Percentiles rank a stretch among this genome's conserved stretches.
Evolutionary conservation across 2,113 vertebrate genomes (phyloP).

Genomic region (Corythaixoides concolor): DNA sequence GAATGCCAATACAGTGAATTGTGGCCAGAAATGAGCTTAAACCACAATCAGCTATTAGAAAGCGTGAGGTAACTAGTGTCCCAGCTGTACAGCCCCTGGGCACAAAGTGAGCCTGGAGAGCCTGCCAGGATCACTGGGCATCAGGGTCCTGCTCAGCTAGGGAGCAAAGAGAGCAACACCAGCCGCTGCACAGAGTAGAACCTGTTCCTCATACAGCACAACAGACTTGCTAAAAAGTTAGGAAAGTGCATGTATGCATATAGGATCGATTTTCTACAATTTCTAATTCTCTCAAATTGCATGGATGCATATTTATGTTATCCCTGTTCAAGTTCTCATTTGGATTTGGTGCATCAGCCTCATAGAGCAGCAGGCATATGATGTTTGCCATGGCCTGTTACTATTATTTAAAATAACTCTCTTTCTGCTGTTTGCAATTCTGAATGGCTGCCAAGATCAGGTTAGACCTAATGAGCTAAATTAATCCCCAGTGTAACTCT

Average conservation of each 20-base stretch:
- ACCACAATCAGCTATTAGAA: neutral
- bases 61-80: neutral
- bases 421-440: neutral
- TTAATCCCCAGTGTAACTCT: neutral
- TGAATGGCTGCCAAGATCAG: conserved; percentile 15
- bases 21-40: neutral
- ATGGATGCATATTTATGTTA: neutral
- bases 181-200: neutral
- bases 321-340: neutral
- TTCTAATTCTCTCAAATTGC: neutral
- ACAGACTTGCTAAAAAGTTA: neutral
- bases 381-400: neutral
- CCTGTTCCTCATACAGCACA: neutral
- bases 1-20: neutral
- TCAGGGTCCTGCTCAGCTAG: neutral
- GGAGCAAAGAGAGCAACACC: neutral
- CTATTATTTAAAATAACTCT: neutral
- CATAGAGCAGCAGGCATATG: neutral
- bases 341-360: neutral
- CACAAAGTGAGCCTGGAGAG: neutral
- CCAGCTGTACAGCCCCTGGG: neutral
- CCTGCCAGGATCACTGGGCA: neutral
- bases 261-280: neutral
- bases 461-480: neutral
- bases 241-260: too few species aligned